phyloP scores from a whole-genome alignment of 1,140 invertebrate genomes.

The Myzus persicae region DNA sequence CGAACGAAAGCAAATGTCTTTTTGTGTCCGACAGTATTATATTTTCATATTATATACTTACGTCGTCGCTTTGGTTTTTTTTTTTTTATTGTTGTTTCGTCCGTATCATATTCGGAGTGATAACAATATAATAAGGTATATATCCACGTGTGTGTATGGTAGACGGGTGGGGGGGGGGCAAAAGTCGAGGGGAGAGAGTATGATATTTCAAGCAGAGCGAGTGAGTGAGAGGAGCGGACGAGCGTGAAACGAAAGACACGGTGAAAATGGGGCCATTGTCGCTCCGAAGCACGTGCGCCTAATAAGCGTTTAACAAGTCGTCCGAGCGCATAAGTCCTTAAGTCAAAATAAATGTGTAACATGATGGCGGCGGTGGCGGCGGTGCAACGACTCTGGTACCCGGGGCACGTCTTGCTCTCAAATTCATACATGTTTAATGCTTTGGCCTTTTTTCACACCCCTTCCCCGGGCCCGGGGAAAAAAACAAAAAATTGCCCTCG shows the following conservation, averaged over 20 bases:
- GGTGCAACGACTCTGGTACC: constrained; percentile 30
- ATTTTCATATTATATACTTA: neutral
- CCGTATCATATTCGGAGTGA: neutral
- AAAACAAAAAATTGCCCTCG: constrained; percentile 27
- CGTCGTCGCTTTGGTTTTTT: neutral
- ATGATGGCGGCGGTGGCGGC: constrained; percentile 1
- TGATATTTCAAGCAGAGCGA: neutral
- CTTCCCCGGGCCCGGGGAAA: neutral
- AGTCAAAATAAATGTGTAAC: constrained; percentile 59
- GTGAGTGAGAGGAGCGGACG: neutral
- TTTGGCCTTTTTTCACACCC: constrained; percentile 47
- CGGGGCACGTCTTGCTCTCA: constrained; percentile 49
- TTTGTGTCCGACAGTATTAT: neutral
- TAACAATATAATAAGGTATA: neutral
- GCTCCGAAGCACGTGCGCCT: constrained; percentile 50
- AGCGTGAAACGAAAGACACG: neutral
- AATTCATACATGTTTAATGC: constrained; percentile 59
- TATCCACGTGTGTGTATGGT: neutral
- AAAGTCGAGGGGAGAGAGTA: neutral
- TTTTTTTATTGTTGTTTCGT: neutral
- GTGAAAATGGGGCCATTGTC: constrained; percentile 54
- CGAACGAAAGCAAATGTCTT: neutral
- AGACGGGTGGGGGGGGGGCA: too few species aligned
- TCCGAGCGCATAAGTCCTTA: constrained; percentile 58
- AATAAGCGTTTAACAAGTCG: constrained; percentile 59